phyloP scores from a whole-genome alignment of 1,140 invertebrate genomes.

The Microplitis demolitor region DNA sequence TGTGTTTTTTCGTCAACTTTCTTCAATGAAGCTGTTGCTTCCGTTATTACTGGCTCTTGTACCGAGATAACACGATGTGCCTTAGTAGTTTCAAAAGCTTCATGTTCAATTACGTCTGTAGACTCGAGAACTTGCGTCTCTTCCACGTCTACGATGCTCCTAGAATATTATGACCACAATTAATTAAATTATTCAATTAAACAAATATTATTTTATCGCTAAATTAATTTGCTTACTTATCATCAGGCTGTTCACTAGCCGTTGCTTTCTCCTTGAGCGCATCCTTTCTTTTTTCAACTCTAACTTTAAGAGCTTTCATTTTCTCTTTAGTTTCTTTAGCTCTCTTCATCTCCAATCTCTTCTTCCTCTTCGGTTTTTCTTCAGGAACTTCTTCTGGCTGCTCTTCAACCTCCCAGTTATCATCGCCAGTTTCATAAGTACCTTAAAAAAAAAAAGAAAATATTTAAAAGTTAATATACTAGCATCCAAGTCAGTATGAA shows the following conservation, averaged over 20 bases:
- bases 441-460: constrained; percentile 23
- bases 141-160: constrained; percentile 59
- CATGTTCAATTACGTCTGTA: constrained; percentile 55
- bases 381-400: constrained; percentile 47
- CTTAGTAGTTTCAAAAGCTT: constrained; percentile 51
- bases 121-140: constrained; percentile 62
- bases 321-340: constrained; percentile 65
- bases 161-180: constrained; percentile 27
- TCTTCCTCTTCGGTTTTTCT: constrained; percentile 53
- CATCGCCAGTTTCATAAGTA: constrained; percentile 27
- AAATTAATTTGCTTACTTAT: constrained; percentile 46
- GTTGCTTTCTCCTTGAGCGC: constrained; percentile 50
- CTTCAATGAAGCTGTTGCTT: constrained; percentile 67
- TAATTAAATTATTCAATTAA: background rate
- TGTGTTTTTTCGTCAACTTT: constrained; percentile 65
- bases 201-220: background rate
- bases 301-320: constrained; percentile 62
- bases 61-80: constrained; percentile 45
- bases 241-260: constrained; percentile 56
- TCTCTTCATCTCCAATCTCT: constrained; percentile 57
- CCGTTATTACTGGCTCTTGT: constrained; percentile 66
- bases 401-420: constrained; percentile 46
- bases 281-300: constrained; percentile 59
- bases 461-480: background rate
- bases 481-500: background rate